Base-by-base conservation (phyloP, 2,888 invertebrate genomes). In the Oscheius sp. region DNA sequence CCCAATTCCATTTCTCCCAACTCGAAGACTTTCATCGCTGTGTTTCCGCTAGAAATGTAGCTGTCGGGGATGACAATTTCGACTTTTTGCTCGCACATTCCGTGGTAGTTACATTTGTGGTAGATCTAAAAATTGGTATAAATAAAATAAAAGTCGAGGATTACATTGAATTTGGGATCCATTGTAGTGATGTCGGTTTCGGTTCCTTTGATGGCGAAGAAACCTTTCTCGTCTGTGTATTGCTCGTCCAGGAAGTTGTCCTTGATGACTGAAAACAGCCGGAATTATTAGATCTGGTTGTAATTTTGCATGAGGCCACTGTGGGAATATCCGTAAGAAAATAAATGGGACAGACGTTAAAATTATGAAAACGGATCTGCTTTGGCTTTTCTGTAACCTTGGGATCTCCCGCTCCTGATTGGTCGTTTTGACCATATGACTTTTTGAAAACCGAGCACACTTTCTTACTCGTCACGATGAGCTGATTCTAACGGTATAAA, bases 241-340 rank as follows among this genome's bases (percentile, higher is more conserved):
- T 76, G 79, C 69, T 84, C 79, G 59, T 82, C 84, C 9, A 83
- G 74, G 27, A 82, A 77, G 71, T 82, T 80, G 74, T 84, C 85
- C 49, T 29, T 5, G 18, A 16, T 52, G 52, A 66, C 63, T 63
- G 9, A 66, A 66, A 6, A 23, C 5, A 3, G 35, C n/a, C n/a
- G n/a, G n/a, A n/a, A n/a, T n/a, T n/a, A n/a, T n/a, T n/a, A n/a
- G n/a, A n/a, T n/a, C n/a, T n/a, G n/a, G n/a, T n/a, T n/a, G n/a
- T n/a, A n/a, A n/a, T n/a, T n/a, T n/a, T n/a, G n/a, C n/a, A n/a
- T n/a, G n/a, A n/a, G n/a, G n/a, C n/a, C n/a, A n/a, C n/a, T n/a
- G n/a, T n/a, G n/a, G n/a, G n/a, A 35, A 9, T 3, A 35, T 35
- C 35, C 35, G 35, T 35, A 35, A 9, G 35, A 35, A 35, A 35